Evolutionary conservation across 2,888 invertebrate species (phyloP).

Genomic region (Ceriagrion tenellum): DNA sequence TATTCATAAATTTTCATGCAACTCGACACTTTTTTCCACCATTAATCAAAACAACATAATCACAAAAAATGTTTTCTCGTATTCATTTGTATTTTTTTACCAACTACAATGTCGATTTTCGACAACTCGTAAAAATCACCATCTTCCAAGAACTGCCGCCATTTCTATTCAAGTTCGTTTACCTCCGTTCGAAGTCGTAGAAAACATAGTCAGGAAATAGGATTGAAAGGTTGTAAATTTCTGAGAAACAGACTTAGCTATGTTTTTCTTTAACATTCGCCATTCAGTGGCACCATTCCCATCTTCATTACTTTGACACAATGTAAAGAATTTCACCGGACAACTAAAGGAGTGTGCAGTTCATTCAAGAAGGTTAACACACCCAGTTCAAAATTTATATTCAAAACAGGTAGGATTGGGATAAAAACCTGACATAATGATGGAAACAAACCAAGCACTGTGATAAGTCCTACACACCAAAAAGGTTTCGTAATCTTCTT

Average conservation of each 20-base stretch:
- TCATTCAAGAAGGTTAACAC: neutral
- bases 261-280: slow-evolving; percentile 16
- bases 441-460: neutral
- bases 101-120: slow-evolving; percentile 51
- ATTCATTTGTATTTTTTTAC: slow-evolving; percentile 55
- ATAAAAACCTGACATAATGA: neutral
- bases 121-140: slow-evolving; percentile 63
- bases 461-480: slow-evolving; percentile 16
- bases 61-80: slow-evolving; percentile 64
- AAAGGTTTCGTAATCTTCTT: neutral
- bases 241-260: neutral
- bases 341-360: neutral
- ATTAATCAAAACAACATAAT: slow-evolving; percentile 66
- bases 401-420: neutral
- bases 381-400: neutral
- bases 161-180: slow-evolving; percentile 44
- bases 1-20: slow-evolving; percentile 66
- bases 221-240: neutral
- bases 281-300: slow-evolving; percentile 19
- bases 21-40: slow-evolving; percentile 68
- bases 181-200: slow-evolving; percentile 57
- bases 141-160: slow-evolving; percentile 57
- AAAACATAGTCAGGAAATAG: slow-evolving; percentile 48
- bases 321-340: neutral
- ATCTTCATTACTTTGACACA: neutral